Evolutionary conservation across 1,140 invertebrate genomes (phyloP), one percentile per base, ranked within the genome.

Genomic region (Neuroterus valhalla): DNA sequence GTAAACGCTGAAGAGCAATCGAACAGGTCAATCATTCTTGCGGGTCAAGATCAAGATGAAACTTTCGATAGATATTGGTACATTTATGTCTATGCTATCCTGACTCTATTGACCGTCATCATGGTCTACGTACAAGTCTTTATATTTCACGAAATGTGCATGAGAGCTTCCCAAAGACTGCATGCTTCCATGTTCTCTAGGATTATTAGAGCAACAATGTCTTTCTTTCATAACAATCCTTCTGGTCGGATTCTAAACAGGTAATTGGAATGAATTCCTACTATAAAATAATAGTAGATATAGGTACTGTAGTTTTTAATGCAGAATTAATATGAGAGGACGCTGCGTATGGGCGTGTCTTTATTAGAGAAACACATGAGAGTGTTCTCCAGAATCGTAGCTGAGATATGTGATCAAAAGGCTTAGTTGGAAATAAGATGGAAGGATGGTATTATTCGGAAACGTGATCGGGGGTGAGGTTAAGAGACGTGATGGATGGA

Each of bases 121-220:
- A 83, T 94, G 38, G 91, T 92, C 0, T 76, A 93, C 15, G 75
- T 90, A 5, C 89, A 92, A 55, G 91, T 91, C 68, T 89, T 93
- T 79, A 88, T 91, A 68, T 96, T 96, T 89, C 95, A 94, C 75
- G 84, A 87, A 42, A 81, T 94, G 80, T 94, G 94, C 45, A 94
- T 96, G 91, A 91, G 91, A 52, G 92, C 95, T 6, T 96, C 96
- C 0, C 92, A 92, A 2, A 92, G 90, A 43, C 89, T 97, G 5
- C 96, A 97, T 85, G 94, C 94, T 81, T 88, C 86, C n/a, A 96
- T 98, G 95, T 97, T 97, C 86, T 85, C 86, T n/a, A 91, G 92
- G 14, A 93, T 97, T 46, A 92, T 95, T 0, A 91, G 93, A 1
- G 90, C 93, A 1, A 55, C 52, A 3, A 55, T 55, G 52, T 14